Base-by-base conservation (phyloP, 1,140 invertebrate genomes). In the Hylyphantes graminicola region DNA sequence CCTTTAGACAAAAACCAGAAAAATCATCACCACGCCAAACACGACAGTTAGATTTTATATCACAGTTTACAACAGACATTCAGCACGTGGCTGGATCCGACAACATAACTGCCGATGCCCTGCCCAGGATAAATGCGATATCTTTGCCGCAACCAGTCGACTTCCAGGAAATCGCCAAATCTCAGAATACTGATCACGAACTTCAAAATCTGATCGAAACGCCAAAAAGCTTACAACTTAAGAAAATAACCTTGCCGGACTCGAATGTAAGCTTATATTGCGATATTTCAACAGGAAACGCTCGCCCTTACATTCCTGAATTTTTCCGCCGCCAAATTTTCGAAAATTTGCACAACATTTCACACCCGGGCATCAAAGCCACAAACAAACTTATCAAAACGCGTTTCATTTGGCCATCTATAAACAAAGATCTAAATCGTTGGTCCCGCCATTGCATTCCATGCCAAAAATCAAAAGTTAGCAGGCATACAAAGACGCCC, bases 381-480 rank as follows among this genome's bases (percentile, higher is more conserved):
- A 77, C 81, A 10, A 78, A 17, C 17, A 6, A 64, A 19, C 51
- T 87, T 19, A 48, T 87, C 13, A 3, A 4, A n/a, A 0, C 12
- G 10, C 10, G 48, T 48, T 87, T 78, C n/a, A 11, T 78, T 17
- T 85, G 73, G 74, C 72, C 54, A 0, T 48, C 15, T 6, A 70
- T 87, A 7, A 0, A 13, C 17, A 77, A 59, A 48, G 74, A 85
- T 51, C 51, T 61, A 53, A 17, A 13, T 7, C 11, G 12, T 8
- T 87, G 63, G 64, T 7, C 51, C 48, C 55, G 0, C 15, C 6
- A 35, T 6, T 87, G 70, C 63, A 15, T 85, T 0, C 11, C 35
- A 2, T 87, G 80, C 72, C 86, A 84, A 54, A 65, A 35, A 59
- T 68, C 63, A 5, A 86, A 87, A 64, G 48, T 85, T 6, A 59